Conservation (phyloP, 2,888 invertebrate genomes). For the Podotricha telesiphe region DNA sequence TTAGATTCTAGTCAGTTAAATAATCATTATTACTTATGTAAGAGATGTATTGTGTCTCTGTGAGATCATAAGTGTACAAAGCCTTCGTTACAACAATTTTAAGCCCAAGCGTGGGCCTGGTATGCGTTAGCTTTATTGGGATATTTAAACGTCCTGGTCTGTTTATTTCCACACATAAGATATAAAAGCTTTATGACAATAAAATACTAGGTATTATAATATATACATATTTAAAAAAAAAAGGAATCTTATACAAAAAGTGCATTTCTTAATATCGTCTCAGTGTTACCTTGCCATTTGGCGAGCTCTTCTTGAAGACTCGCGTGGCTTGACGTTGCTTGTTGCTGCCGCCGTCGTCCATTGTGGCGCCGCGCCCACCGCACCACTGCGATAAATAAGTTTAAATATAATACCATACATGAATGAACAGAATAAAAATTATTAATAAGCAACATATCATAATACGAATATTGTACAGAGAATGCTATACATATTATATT, state of each 20-base stretch:
- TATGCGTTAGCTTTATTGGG: neutral
- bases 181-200: neutral
- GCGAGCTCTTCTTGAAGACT: slow-evolving; percentile 98
- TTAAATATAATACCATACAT: neutral
- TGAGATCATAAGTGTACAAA: no score
- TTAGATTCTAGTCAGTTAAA: no score
- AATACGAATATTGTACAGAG: neutral
- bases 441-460: neutral
- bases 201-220: no score
- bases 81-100: neutral
- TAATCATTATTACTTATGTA: no score
- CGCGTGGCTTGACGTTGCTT: slow-evolving; percentile 90
- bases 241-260: no score
- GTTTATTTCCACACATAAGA: neutral
- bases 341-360: slow-evolving; percentile 89
- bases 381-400: slow-evolving; percentile 60
- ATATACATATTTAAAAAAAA: no score
- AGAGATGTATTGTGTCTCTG: no score
- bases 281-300: slow-evolving; percentile 93
- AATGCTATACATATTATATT: neutral
- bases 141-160: neutral
- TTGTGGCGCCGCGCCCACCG: slow-evolving; percentile 83
- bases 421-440: neutral
- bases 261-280: no score
- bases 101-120: no score